Conservation (phyloP, 2,113 vertebrate species). For the Nanorana parkeri region DNA sequence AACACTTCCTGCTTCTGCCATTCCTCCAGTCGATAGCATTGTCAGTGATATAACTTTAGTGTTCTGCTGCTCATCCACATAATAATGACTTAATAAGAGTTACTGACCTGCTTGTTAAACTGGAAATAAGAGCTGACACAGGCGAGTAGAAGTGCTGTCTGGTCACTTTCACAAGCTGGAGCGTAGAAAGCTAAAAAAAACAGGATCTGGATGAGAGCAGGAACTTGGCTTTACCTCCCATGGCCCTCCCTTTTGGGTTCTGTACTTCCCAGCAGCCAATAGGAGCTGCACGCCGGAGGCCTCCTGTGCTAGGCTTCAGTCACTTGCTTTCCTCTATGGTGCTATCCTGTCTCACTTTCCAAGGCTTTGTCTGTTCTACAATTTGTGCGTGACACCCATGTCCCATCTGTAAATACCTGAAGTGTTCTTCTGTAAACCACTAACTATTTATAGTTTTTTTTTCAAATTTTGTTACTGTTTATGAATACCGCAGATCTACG, state of each 20-base stretch:
- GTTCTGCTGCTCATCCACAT: neutral
- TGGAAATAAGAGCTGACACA: neutral
- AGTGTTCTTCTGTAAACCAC: too few relatives aligned
- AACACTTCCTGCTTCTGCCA: neutral
- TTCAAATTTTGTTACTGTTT: too few relatives aligned
- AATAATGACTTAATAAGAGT: neutral
- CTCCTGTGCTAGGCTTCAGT: neutral
- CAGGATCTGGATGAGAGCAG: conserved; percentile 27
- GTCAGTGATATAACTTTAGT: neutral
- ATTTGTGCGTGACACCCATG: neutral
- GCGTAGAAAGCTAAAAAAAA: neutral
- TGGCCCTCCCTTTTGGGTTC: neutral
- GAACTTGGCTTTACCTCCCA: conserved; percentile 18
- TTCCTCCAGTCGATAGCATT: neutral
- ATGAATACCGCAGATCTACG: too few relatives aligned
- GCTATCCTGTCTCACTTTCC: neutral
- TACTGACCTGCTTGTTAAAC: conserved; percentile 3
- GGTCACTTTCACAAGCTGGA: neutral
- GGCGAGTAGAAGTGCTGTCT: neutral
- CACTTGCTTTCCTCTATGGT: neutral
- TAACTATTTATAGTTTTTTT: too few relatives aligned
- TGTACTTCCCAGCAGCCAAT: neutral
- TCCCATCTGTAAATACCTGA: too few relatives aligned
- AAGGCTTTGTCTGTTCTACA: neutral
- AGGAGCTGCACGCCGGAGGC: neutral